Evolutionary conservation across 2,113 vertebrate species (phyloP).

Genomic region (Vireo altiloquus): DNA sequence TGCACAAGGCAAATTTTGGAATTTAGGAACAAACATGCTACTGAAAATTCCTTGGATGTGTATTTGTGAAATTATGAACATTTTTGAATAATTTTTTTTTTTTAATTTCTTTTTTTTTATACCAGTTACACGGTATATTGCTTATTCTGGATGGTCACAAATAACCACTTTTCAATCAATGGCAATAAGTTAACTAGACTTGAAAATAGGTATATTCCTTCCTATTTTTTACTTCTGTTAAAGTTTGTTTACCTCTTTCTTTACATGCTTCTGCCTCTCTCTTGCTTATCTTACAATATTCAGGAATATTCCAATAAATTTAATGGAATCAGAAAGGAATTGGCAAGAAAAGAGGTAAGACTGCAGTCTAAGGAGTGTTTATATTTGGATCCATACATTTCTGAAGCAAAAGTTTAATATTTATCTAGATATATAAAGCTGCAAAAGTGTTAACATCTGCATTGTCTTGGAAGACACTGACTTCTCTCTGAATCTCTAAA

Average conservation of each 20-base stretch:
- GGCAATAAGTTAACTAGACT: neutral
- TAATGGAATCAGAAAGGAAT: slow-evolving; percentile 76
- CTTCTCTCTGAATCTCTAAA: neutral
- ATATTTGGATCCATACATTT: slow-evolving; percentile 42
- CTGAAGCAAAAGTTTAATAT: slow-evolving; percentile 40
- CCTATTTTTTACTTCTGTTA: slow-evolving; percentile 35
- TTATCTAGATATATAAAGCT: neutral
- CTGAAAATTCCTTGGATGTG: neutral
- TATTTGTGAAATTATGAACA: neutral
- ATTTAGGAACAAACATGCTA: neutral
- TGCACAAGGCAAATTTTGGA: neutral
- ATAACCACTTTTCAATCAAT: neutral
- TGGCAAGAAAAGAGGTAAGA: slow-evolving; percentile 73
- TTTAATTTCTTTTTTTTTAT: neutral
- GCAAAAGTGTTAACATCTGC: neutral
- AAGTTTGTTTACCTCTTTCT: slow-evolving; percentile 71
- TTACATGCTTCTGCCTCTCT: slow-evolving; percentile 75
- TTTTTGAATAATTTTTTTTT: neutral
- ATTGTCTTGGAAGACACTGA: neutral
- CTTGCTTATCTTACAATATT: slow-evolving; percentile 74
- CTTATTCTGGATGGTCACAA: neutral
- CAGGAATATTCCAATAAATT: slow-evolving; percentile 76
- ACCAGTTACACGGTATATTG: neutral
- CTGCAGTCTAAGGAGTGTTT: slow-evolving; percentile 63
- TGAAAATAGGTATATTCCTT: slow-evolving; percentile 37